These are phyloP conservation scores for Cataglyphis albicans DNA, from an alignment of 2,888 invertebrate genomes.

Conservation along the genomic window DNA sequence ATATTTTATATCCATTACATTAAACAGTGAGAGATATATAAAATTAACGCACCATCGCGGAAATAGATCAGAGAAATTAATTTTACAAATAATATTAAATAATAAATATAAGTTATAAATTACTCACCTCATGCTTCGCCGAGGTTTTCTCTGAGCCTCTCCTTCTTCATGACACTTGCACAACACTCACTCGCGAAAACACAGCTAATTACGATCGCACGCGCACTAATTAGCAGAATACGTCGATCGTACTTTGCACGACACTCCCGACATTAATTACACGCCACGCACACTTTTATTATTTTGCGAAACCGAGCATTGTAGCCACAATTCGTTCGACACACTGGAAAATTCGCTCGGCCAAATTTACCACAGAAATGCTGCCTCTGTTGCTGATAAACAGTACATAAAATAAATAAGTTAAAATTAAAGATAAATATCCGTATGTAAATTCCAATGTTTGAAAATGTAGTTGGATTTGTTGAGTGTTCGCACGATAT, in stretches of 20 bases:
- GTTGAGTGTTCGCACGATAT: background rate
- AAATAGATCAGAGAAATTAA: background rate
- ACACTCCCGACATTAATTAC: background rate
- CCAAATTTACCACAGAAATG: background rate
- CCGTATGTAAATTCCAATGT: background rate
- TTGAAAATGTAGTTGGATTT: background rate
- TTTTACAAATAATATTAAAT: background rate
- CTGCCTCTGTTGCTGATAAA: background rate
- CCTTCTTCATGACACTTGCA: background rate
- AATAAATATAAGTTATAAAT: background rate
- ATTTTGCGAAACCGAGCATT: background rate
- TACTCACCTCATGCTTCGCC: background rate
- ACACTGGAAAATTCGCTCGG: background rate
- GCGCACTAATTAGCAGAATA: background rate
- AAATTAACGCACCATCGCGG: too few species aligned
- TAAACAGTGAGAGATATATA: too few species aligned
- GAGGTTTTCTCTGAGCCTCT: background rate
- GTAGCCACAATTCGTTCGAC: background rate
- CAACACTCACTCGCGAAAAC: background rate
- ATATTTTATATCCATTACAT: too few species aligned
- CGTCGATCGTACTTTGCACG: background rate
- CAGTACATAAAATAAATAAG: background rate
- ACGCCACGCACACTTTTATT: background rate
- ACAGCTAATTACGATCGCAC: background rate
- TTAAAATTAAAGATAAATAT: background rate